phyloP scores from a whole-genome alignment of 2,888 invertebrate genomes.

The Hanleya hanleyi region DNA sequence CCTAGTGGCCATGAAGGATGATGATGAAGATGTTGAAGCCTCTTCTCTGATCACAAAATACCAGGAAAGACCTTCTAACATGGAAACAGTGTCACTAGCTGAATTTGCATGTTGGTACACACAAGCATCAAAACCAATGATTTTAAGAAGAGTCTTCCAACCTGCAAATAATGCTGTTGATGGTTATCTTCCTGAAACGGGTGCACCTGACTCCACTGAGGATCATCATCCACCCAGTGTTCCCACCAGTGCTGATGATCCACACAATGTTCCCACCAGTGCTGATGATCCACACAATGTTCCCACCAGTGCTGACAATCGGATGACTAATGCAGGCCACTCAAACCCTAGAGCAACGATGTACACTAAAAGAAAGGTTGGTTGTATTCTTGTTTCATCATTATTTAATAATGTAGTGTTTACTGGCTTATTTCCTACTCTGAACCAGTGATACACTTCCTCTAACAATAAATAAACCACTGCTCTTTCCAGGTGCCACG shows the following conservation, averaged over 20 bases:
- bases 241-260: too few relatives aligned
- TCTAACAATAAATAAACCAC: too few relatives aligned
- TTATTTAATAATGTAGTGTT: too few relatives aligned
- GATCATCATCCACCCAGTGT: background rate
- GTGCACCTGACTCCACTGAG: background rate
- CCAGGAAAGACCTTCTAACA: conserved; percentile 24
- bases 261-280: too few relatives aligned
- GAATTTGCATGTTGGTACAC: conserved; percentile 34
- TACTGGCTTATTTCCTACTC: too few relatives aligned
- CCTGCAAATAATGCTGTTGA: background rate
- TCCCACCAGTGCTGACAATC: background rate
- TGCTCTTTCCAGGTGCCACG: background rate
- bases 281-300: background rate
- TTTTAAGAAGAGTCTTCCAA: background rate
- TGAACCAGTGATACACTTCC: too few relatives aligned
- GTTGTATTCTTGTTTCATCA: background rate
- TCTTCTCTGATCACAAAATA: conserved; percentile 33
- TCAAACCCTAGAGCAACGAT: background rate
- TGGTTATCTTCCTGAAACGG: conserved; percentile 19
- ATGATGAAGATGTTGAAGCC: conserved; percentile 35
- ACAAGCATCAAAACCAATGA: background rate
- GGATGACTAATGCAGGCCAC: background rate
- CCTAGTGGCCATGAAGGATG: conserved; percentile 39
- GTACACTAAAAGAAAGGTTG: background rate
- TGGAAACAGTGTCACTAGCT: conserved; percentile 33